Conservation (phyloP, 2,797 vertebrate genomes). For the Euthynnus affinis region DNA sequence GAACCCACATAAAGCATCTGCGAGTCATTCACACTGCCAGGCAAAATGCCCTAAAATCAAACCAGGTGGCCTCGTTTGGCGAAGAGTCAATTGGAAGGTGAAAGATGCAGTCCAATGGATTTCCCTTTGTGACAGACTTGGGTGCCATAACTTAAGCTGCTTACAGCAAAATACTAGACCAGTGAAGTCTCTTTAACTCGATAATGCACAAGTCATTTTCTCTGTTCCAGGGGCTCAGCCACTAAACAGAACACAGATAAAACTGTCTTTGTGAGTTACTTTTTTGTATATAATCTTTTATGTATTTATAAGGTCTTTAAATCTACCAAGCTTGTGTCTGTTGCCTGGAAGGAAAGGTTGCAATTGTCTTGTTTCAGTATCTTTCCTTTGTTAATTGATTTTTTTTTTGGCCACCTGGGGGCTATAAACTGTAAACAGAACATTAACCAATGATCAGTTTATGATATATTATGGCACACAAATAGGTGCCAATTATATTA, state of each 20-base stretch:
- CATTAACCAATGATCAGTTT: no score
- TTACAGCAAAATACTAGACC: constrained; percentile 17
- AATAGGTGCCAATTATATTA: no score
- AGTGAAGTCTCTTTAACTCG: background rate
- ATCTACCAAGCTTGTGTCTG: background rate
- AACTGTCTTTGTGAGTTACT: background rate
- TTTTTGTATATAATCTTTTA: background rate
- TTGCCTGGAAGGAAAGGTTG: background rate
- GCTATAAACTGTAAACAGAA: no score
- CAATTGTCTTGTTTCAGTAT: background rate
- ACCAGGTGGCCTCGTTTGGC: constrained; percentile 21
- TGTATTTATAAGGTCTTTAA: background rate
- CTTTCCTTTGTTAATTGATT: background rate
- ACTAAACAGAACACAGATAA: background rate
- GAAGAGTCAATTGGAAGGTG: constrained; percentile 20
- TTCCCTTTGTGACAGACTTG: constrained; percentile 23
- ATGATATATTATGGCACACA: no score
- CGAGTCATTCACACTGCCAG: constrained; percentile 1
- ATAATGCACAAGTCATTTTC: background rate
- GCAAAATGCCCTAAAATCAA: constrained; percentile 29
- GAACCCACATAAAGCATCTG: background rate
- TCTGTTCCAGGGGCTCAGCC: background rate
- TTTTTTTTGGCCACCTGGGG: no score
- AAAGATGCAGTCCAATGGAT: constrained; percentile 37
- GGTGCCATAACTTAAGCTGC: constrained; percentile 15